These are phyloP conservation scores for Petrocephalus zakoni DNA, from an alignment of 2,113 vertebrate species.

Conservation along the genomic window DNA sequence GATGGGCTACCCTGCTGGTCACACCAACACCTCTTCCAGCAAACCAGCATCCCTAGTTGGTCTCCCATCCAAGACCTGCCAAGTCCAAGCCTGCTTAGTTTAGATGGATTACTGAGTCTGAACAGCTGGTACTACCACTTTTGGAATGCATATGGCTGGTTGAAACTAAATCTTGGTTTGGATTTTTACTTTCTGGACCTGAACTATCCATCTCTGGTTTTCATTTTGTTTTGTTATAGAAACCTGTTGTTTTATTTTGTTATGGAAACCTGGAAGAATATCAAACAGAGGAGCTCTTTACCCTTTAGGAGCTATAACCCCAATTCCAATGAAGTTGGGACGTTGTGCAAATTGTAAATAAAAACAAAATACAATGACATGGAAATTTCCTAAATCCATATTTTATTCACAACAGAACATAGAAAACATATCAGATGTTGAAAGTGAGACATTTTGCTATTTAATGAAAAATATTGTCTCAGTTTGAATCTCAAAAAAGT, in stretches of 20 bases:
- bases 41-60: not conserved
- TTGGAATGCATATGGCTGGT: fast-evolving
- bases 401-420: too few relatives aligned
- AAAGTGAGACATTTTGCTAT: too few relatives aligned
- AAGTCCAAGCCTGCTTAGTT: not conserved
- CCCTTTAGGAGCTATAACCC: not conserved
- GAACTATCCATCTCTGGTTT: not conserved
- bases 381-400: too few relatives aligned
- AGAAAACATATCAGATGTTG: too few relatives aligned
- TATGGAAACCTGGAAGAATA: not conserved
- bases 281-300: not conserved
- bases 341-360: too few relatives aligned
- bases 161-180: not conserved
- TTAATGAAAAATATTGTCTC: too few relatives aligned
- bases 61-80: not conserved
- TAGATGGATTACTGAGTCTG: not conserved
- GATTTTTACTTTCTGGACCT: not conserved
- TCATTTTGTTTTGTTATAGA: not conserved
- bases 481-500: too few relatives aligned
- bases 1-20: not conserved
- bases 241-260: not conserved
- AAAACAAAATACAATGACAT: too few relatives aligned
- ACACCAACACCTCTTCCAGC: not conserved
- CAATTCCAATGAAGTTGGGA: too few relatives aligned
- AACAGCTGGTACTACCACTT: not conserved